Evolutionary conservation across 2,888 invertebrate species (phyloP), one percentile per base, ranked within the genome.

Genomic region (Scaeva pyrastri): DNA sequence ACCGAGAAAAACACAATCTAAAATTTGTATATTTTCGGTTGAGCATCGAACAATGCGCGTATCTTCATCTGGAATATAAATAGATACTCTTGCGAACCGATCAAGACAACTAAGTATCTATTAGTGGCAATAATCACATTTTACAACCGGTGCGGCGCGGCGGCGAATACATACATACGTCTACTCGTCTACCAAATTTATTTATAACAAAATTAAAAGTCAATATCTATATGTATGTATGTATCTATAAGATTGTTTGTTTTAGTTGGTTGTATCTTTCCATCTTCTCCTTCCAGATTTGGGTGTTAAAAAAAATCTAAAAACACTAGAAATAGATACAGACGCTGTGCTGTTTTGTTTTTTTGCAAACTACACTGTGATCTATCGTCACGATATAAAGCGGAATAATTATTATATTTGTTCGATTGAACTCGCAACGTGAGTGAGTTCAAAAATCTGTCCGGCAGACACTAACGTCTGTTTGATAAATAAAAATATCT

Each of bases 61-160:
- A 26, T 52, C 36, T 19, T 31, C 36, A 60, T 71, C 58, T 68
- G 60, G 36, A 23, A 23, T 56, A 56, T 58, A 77, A 73, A 85
- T 80, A 85, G 76, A 76, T 66, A 26, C 45, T 52, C 2, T 23
- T 58, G 31, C 48, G 26, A 75, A 85, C 79, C 23, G 76, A 80
- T 80, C 79, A 72, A 80, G 78, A 78, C 48, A 39, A 43, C 41
- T 36, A 11, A 68, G 52, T 68, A 64, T 74, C 68, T 64, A 60
- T 55, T 41, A 68, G 76, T 72, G 79, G 79, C 75, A 84, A 74
- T 79, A 79, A 75, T 83, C 73, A 56, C 76, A 68, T 70, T 78
- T 36, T 31, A 48, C 26, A 48, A 73, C 64, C 70, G 21, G 55
- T 60, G 26, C 72, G 21, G n/a, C n/a, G n/a, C n/a, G n/a, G n/a